Base-by-base conservation (phyloP, 2,113 vertebrate species). In the Pandion haliaetus region DNA sequence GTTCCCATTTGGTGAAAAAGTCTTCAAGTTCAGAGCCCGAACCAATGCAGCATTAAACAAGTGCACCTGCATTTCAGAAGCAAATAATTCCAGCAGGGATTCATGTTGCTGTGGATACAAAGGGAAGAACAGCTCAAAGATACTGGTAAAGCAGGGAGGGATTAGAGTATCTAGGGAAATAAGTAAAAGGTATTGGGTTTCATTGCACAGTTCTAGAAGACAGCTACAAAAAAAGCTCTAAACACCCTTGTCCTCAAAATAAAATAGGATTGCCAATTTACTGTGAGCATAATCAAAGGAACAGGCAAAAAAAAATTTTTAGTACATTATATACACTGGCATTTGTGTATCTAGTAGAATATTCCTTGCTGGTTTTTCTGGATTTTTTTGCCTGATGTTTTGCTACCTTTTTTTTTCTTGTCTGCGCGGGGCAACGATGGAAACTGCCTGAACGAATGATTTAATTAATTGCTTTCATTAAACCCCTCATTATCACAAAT, bases 91-190 rank as follows among this genome's bases (percentile, higher is more conserved):
- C 98, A 98, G 97, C 71, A 97, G 98, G 98, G 98, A 98, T 98
- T 98, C 95, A 82, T 5, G 98, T 99, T 99, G 98, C 98, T 98
- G 98, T 98, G 98, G 98, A 98, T 98, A 98, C 98, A 97, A 95
- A 97, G 95, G 92, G 98, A 97, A 97, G 97, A 98, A 95, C 96
- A 93, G 98, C 98, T 98, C 98, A 97, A 95, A 98, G 98, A 98
- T 95, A 97, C 97, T 96, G 97, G 95, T 96, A 95, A 96, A 97
- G 97, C 95, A 96, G 97, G 91, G 97, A 98, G 95, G 97, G 98
- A 98, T 98, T 98, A 98, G 97, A 97, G 98, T 98, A 98, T 98
- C 98, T 96, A 98, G 98, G 98, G 98, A 98, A 98, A 98, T 98
- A 98, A 98, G 98, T 97, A 98, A 98, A 98, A 98, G 98, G 96